Percentiles rank a stretch among this genome's conserved stretches.
phyloP scores from a whole-genome alignment of 2,797 vertebrate species.

The Thripadectes ignobilis region DNA sequence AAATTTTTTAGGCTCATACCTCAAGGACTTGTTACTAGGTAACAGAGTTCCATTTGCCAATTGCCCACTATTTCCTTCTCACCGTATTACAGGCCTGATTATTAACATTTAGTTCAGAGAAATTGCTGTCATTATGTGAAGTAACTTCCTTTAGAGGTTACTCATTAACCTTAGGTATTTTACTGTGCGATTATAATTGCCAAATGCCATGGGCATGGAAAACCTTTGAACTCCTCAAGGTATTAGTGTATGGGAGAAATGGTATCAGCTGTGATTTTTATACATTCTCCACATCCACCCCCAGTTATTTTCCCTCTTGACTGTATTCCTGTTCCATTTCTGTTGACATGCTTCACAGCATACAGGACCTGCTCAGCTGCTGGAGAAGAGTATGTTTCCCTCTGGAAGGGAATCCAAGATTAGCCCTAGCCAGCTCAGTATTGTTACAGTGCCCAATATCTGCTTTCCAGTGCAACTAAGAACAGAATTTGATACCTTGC shows the following conservation, averaged over 20 bases:
- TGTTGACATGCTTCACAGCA: background rate
- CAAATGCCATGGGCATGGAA: conserved; percentile 89
- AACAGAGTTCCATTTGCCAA: conserved; percentile 86
- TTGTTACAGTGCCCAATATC: background rate
- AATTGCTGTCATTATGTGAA: conserved; percentile 97
- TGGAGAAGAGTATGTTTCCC: background rate
- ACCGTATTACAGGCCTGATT: conserved; percentile 87
- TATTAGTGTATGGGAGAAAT: conserved; percentile 68
- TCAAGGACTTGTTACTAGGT: conserved; percentile 85
- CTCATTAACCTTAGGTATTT: conserved; percentile 93
- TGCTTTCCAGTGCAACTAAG: background rate
- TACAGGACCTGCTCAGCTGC: background rate
- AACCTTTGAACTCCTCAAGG: conserved; percentile 80
- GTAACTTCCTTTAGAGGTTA: conserved; percentile 94
- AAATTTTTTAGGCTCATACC: conserved; percentile 62
- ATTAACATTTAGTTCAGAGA: conserved; percentile 92
- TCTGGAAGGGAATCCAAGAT: background rate
- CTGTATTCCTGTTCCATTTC: background rate
- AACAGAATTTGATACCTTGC: background rate
- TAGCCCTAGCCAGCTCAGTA: background rate
- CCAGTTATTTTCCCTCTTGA: conserved; percentile 23
- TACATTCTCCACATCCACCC: background rate
- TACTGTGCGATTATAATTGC: conserved; percentile 90
- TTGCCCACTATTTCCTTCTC: conserved; percentile 91
- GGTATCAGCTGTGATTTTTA: conserved; percentile 69